These are phyloP conservation scores for Pipistrellus pipistrellus DNA, from an alignment of 2,797 vertebrate species.

Conservation along the genomic window DNA sequence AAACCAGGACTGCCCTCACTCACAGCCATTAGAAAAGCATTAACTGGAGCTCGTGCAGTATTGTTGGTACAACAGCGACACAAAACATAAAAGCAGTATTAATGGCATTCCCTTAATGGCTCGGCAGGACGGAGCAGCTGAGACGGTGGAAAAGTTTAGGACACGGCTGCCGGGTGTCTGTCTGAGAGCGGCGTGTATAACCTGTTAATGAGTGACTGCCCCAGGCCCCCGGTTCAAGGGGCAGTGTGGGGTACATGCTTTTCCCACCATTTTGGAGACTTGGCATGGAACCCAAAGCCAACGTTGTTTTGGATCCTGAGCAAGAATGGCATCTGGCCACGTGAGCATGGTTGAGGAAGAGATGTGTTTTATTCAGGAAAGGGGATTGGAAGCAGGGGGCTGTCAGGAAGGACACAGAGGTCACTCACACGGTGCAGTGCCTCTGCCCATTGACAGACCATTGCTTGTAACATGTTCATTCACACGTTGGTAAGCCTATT, in stretches of 20 bases:
- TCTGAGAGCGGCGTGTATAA: background rate
- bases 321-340: constrained; percentile 18
- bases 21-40: constrained; percentile 79
- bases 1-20: constrained; percentile 58
- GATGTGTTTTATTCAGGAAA: background rate
- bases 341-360: background rate
- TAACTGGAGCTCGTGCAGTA: constrained; percentile 46
- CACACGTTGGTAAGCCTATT: background rate
- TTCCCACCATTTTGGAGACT: constrained; percentile 19
- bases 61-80: constrained; percentile 48
- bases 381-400: background rate
- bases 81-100: background rate
- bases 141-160: constrained; percentile 55
- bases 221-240: background rate
- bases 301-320: constrained; percentile 43
- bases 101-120: background rate
- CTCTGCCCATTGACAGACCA: background rate
- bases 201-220: constrained; percentile 73
- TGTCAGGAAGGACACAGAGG: background rate
- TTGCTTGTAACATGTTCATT: background rate
- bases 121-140: constrained; percentile 5
- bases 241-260: constrained; percentile 1
- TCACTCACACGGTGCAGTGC: background rate
- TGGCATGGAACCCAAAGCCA: background rate
- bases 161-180: constrained; percentile 17